Base-by-base conservation (phyloP, 2,888 invertebrate species). In the Hirtodrosophila confusa region DNA sequence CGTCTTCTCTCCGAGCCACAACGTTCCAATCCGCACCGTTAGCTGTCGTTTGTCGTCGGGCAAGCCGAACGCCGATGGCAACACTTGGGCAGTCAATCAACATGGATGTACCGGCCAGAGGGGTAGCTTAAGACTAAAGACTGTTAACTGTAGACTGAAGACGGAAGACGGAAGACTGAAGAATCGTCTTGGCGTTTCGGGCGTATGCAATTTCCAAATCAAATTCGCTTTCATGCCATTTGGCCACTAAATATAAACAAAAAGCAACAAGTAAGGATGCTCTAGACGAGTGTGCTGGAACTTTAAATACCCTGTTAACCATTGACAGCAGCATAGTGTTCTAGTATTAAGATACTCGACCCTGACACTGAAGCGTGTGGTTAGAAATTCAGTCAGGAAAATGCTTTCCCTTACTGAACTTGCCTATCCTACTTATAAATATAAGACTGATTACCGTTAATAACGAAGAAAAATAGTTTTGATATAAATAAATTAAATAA, bases 201-300 rank as follows among this genome's bases (percentile, higher is more conserved):
- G 62, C 65, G 56, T 71, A 61, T 67, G 76, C 76, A 77, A 77
- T 77, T 77, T 77, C 49, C 65, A 77, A 72, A 75, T 75, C 77
- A 82, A 86, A 80, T 86, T 82, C 82, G 82, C 86, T 82, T 82
- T 82, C 86, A 82, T 86, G 82, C 82, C 78, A 82, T 82, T 82
- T 82, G 86, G 77, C 58, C 61, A 60, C 45, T 48, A 67, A 36
- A 11, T 31, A 50, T 44, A 31, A 41, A 23, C 35, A 17, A 31
- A 11, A 35, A 41, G 5, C 27, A 53, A 3, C 29, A 48, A 57
- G 27, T 11, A 11, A 39, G 12, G 48, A 51, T 17, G 24, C 1
- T 27, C 4, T 2, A 9, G 1, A 3, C 4, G 3, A 5, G 6
- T 23, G 12, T 60, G 44, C 23, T 2, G 0, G 29, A 27, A 40